Evolutionary conservation across 2,888 invertebrate species (phyloP).

Genomic region (Andrena marginata): DNA sequence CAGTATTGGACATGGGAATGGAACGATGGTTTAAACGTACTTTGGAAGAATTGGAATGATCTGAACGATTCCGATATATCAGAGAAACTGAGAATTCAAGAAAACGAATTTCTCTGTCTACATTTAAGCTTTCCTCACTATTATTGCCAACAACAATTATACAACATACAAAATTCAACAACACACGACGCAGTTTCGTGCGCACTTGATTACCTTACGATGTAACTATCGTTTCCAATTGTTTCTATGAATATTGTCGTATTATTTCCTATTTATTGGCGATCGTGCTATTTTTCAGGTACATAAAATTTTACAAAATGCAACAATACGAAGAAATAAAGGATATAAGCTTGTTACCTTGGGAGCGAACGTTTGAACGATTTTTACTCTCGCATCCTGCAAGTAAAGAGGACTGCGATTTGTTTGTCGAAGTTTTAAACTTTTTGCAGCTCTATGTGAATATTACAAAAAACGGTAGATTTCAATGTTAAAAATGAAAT

Average conservation of each 20-base stretch:
- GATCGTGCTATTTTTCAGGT: conserved; percentile 81
- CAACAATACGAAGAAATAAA: conserved; percentile 77
- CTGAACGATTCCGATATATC: conserved; percentile 70
- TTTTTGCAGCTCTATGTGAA: conserved; percentile 82
- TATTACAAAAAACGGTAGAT: conserved; percentile 73
- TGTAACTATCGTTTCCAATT: conserved; percentile 83
- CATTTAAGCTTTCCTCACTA: conserved; percentile 86
- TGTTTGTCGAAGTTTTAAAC: conserved; percentile 86
- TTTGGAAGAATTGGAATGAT: conserved; percentile 74
- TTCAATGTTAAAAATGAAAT: conserved; percentile 44
- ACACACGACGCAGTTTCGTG: conserved; percentile 87
- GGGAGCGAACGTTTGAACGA: conserved; percentile 88
- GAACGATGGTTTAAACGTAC: conserved; percentile 73
- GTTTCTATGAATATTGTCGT: background rate
- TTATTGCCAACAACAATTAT: conserved; percentile 86
- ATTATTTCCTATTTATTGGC: background rate
- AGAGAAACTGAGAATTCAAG: conserved; percentile 74
- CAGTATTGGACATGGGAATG: conserved; percentile 82
- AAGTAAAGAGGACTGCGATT: conserved; percentile 87
- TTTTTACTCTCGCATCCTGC: conserved; percentile 89
- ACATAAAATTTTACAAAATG: conserved; percentile 84
- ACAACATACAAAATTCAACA: conserved; percentile 88
- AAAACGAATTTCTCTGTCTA: conserved; percentile 86
- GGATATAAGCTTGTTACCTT: conserved; percentile 86
- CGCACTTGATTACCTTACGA: conserved; percentile 86